Percentiles rank a stretch among this genome's conserved stretches.
phyloP scores from a whole-genome alignment of 2,888 invertebrate genomes.

The Dorcus hopei region DNA sequence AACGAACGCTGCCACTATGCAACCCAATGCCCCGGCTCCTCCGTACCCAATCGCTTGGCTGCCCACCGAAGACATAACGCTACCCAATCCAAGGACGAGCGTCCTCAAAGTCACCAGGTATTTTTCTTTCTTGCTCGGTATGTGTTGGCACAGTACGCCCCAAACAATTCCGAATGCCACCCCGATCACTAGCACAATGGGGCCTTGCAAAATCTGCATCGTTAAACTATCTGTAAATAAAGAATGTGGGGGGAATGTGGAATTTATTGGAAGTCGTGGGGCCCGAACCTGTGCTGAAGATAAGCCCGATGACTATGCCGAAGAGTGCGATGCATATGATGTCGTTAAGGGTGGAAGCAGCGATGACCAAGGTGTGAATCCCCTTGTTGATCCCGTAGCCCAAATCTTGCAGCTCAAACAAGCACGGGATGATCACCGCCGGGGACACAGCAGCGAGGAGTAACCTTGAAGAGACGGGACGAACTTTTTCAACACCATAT shows the following conservation, averaged over 20 bases:
- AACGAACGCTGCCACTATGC: conserved; percentile 56
- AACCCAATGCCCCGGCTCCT: conserved; percentile 62
- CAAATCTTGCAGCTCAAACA: conserved; percentile 60
- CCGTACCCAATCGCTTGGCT: conserved; percentile 58
- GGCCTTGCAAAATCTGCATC: conserved; percentile 55
- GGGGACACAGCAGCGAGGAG: conserved; percentile 68
- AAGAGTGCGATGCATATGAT: conserved; percentile 73
- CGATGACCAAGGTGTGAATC: conserved; percentile 70
- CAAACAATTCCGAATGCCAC: conserved; percentile 58
- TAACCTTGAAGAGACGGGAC: conserved; percentile 47
- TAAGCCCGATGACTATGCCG: conserved; percentile 62
- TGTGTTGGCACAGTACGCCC: conserved; percentile 59
- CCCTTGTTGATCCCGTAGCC: conserved; percentile 70
- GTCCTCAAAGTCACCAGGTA: conserved; percentile 52
- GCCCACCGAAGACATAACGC: conserved; percentile 62
- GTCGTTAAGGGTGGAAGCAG: conserved; percentile 71
- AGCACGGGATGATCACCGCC: conserved; percentile 69
- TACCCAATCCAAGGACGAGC: conserved; percentile 58
- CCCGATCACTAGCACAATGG: conserved; percentile 61
- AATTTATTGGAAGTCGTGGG: not conserved
- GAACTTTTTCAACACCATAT: conserved; percentile 33
- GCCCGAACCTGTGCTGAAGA: conserved; percentile 58
- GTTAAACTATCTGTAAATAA: conserved; percentile 46
- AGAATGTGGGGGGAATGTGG: not conserved
- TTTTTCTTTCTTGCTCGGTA: conserved; percentile 56